Conservation (phyloP, 2,113 vertebrate species). For the Psettodes erumei region DNA sequence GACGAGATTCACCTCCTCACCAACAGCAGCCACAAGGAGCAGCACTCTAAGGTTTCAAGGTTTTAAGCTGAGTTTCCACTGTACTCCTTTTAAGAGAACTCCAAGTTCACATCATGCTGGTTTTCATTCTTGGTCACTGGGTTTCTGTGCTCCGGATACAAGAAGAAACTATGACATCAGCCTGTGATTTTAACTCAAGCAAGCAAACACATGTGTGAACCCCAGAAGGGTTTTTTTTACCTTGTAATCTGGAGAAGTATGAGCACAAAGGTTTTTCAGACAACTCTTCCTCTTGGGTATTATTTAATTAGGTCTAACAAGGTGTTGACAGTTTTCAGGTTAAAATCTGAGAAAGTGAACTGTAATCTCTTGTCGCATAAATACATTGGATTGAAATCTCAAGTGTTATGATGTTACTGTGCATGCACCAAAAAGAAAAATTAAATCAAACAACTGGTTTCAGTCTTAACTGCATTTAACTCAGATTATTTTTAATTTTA, state of each 20-base stretch:
- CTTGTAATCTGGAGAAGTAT: slow-evolving; percentile 34
- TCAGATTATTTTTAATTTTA: slow-evolving; percentile 30
- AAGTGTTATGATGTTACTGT: slow-evolving; percentile 40
- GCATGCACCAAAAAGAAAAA: slow-evolving; percentile 60
- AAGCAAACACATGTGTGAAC: slow-evolving; percentile 57
- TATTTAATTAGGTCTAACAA: slow-evolving; percentile 35
- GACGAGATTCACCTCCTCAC: slow-evolving; percentile 20
- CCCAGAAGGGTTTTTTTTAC: slow-evolving; percentile 6
- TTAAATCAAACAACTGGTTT: slow-evolving; percentile 45
- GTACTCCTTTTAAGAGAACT: slow-evolving; percentile 57
- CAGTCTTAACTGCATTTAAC: slow-evolving; percentile 21
- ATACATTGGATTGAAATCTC: slow-evolving; percentile 26
- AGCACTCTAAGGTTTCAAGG: slow-evolving; percentile 35
- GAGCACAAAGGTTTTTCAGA: slow-evolving; percentile 49
- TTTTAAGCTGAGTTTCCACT: slow-evolving; percentile 64
- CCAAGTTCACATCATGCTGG: slow-evolving; percentile 42
- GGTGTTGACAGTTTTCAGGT: slow-evolving; percentile 37
- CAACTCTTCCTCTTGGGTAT: slow-evolving; percentile 40
- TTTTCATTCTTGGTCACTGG: slow-evolving; percentile 54
- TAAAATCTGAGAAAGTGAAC: slow-evolving; percentile 20
- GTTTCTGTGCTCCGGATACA: slow-evolving; percentile 54
- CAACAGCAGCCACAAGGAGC: neutral
- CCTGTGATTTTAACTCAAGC: slow-evolving; percentile 65
- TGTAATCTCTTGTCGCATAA: neutral
- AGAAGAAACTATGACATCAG: slow-evolving; percentile 72